Evolutionary conservation across 2,113 vertebrate genomes (phyloP), one percentile per base, ranked within the genome.

Genomic region (Ochotona princeps): DNA sequence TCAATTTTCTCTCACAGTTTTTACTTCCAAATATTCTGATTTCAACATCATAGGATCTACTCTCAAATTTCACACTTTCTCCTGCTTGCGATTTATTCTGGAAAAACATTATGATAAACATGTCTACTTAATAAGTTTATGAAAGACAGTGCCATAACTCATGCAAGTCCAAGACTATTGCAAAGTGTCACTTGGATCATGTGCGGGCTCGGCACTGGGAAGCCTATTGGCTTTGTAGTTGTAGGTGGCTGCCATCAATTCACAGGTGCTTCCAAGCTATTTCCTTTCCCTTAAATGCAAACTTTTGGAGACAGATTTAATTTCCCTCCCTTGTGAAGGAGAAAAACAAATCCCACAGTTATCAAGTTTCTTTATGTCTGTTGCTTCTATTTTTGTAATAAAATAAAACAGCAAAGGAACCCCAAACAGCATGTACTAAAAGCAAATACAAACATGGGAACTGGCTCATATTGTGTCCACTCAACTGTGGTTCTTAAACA

Each of bases 21-120:
- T 47, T 87, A 57, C 91, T 93, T 89, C 32, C 44, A 88, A 90
- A 90, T 81, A 92, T 83, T 87, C 6, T 66, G 10, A 75, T 47
- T 84, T 86, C 61, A 83, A 60, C 72, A 35, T 87, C 86, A 91
- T 30, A 85, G 73, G 35, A 72, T 9, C 13, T 81, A 82, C 28
- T 92, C 91, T 8, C 35, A 73, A 87, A 83, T 14, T 67, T 80
- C 66, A 21, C 60, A 67, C 32, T 80, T 89, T 76, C 57, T 20
- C 61, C 65, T 83, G 38, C 21, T 63, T 65, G 66, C 69, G 30
- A 89, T 12, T 73, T 93, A 69, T 7, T 86, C 47, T 60, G 20
- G 61, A 89, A 83, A 74, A 83, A 20, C 82, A 80, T 63, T 90
- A 25, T 73, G 25, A 32, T 89, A 73, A 83, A 93, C 85, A 70